Percentiles rank a stretch among this genome's conserved stretches.
These are phyloP conservation scores for Gymnothorax reevesii DNA, from an alignment of 2,797 vertebrate species.

Conservation along the genomic window DNA sequence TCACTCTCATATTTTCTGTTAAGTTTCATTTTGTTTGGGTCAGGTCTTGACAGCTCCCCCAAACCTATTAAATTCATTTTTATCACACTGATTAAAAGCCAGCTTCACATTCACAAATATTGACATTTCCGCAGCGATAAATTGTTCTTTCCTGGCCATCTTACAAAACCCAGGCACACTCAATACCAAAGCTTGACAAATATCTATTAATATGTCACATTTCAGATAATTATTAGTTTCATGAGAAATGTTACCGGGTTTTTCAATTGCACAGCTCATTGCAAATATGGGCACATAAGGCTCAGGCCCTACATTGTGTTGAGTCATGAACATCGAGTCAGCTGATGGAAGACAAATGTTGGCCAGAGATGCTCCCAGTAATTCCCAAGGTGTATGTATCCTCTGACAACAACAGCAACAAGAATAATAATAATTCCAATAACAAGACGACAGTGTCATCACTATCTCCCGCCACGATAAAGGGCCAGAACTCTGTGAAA, in stretches of 20 bases:
- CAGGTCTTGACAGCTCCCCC: background rate
- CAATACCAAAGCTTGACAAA: background rate
- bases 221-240: background rate
- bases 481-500: too few species aligned
- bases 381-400: background rate
- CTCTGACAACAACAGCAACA: too few species aligned
- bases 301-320: background rate
- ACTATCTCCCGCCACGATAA: too few species aligned
- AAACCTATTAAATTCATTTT: background rate
- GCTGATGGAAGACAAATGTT: background rate
- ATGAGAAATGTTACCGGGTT: slow-evolving; percentile 2
- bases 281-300: background rate
- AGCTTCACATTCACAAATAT: slow-evolving; percentile 1
- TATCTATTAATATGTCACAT: background rate
- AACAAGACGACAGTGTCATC: too few species aligned
- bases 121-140: slow-evolving; percentile 1
- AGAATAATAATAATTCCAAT: too few species aligned
- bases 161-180: slow-evolving; percentile 5
- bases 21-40: background rate
- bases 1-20: background rate
- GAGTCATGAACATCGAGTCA: background rate
- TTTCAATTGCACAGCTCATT: slow-evolving; percentile 1
- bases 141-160: background rate
- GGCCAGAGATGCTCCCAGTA: background rate
- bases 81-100: slow-evolving; percentile 1